A percentile compares a stretch with the other conserved stretches of the same genome.
Conservation (phyloP, 2,113 vertebrate genomes). For the Triplophysa tibetana region DNA sequence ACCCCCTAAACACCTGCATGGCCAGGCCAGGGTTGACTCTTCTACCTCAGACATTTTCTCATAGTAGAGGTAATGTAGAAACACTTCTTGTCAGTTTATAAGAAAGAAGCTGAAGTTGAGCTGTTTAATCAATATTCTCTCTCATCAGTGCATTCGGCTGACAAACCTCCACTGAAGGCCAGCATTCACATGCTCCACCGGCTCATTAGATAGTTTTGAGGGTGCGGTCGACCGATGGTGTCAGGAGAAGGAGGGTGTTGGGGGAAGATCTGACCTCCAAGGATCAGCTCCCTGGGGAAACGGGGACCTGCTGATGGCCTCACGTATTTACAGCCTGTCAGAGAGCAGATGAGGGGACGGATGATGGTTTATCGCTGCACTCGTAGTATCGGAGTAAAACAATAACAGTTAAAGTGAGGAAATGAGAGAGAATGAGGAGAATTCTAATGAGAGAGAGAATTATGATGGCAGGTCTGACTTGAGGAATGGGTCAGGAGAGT, state of each 20-base stretch:
- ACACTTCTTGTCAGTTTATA: no score
- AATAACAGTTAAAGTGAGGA: conserved; percentile 23
- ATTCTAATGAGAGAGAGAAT: conserved; percentile 34
- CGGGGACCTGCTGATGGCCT: conserved; percentile 62
- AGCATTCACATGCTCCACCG: conserved; percentile 60
- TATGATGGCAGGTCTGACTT: no score
- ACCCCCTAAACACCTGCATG: no score
- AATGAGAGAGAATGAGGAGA: conserved; percentile 26
- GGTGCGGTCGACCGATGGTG: conserved; percentile 51
- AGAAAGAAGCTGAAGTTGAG: no score
- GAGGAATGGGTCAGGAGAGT: no score
- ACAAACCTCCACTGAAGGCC: conserved; percentile 63
- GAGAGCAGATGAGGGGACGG: conserved; percentile 33
- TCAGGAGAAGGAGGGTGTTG: conserved; percentile 51
- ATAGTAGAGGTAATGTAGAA: no score
- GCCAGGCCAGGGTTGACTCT: no score
- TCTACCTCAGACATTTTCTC: no score
- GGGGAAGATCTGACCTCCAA: conserved; percentile 49
- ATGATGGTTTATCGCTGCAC: conserved; percentile 27
- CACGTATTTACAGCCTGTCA: conserved; percentile 63
- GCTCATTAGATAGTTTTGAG: conserved; percentile 76
- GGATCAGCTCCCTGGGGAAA: conserved; percentile 56
- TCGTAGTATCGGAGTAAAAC: neutral
- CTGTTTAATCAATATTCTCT: conserved; percentile 73
- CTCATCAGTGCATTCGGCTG: conserved; percentile 67